Percentiles rank a stretch among this genome's conserved stretches.
phyloP scores from a whole-genome alignment of 2,113 vertebrate genomes.

The Dasyprocta punctata region DNA sequence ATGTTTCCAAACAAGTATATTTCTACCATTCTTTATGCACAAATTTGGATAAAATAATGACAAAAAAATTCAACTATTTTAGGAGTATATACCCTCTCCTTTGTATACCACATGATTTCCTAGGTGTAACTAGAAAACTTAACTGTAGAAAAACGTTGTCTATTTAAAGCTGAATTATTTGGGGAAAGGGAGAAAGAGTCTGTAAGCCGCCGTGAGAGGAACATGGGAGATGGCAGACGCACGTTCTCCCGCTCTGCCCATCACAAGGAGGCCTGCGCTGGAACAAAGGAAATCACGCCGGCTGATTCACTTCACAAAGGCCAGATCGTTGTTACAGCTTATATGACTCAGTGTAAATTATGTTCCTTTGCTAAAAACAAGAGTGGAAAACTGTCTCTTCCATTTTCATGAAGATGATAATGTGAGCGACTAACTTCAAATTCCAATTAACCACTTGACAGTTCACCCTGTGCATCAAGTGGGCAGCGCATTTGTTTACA shows the following conservation, averaged over 20 bases:
- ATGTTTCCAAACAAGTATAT: not conserved
- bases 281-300: not conserved
- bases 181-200: not conserved
- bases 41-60: not conserved
- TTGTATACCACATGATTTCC: not conserved
- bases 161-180: not conserved
- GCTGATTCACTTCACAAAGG: not conserved
- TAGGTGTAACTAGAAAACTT: not conserved
- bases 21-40: not conserved
- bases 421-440: not conserved
- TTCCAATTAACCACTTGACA: not conserved
- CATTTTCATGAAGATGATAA: not conserved
- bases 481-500: not conserved
- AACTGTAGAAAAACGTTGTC: not conserved
- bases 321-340: not conserved
- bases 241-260: not conserved
- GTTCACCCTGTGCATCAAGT: not conserved
- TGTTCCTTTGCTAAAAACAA: not conserved
- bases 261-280: not conserved
- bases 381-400: not conserved
- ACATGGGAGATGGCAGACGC: rapidly evolving
- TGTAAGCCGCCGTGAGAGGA: not conserved
- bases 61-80: not conserved
- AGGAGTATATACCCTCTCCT: not conserved
- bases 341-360: not conserved